Percentiles rank a stretch among this genome's conserved stretches.
These are phyloP conservation scores for Zeugodacus cucurbitae DNA, from an alignment of 1,140 invertebrate genomes.

Conservation along the genomic window DNA sequence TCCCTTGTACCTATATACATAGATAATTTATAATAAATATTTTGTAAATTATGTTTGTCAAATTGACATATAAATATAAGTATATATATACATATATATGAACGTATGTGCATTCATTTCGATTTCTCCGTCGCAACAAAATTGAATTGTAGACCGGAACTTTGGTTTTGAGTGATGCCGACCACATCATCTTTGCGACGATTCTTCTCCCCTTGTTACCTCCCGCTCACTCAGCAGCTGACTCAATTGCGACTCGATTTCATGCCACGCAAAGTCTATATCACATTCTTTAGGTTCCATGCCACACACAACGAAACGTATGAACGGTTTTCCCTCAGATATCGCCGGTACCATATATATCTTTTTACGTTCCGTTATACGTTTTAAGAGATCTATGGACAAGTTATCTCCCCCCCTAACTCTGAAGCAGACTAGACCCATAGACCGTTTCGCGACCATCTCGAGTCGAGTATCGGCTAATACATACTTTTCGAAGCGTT, in stretches of 20 bases:
- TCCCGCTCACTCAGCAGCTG: slow-evolving; percentile 33
- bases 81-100: too few species aligned
- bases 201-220: too few species aligned
- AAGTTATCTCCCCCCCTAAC: slow-evolving; percentile 80
- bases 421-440: slow-evolving; percentile 91
- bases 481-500: slow-evolving; percentile 81
- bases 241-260: slow-evolving; percentile 74
- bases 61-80: too few species aligned
- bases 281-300: slow-evolving; percentile 76
- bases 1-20: too few species aligned
- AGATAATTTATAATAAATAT: too few species aligned
- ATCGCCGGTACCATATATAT: slow-evolving; percentile 87
- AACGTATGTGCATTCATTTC: neutral
- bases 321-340: slow-evolving; percentile 75
- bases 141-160: neutral
- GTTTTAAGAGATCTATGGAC: slow-evolving; percentile 80
- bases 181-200: neutral
- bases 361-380: slow-evolving; percentile 80
- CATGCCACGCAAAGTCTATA: slow-evolving; percentile 84
- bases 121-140: neutral
- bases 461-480: slow-evolving; percentile 81
- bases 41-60: too few species aligned
- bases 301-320: slow-evolving; percentile 88
- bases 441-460: slow-evolving; percentile 74
- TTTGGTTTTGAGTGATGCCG: slow-evolving; percentile 35